Conservation (phyloP, 2,888 invertebrate species). For the Pristionchus mayeri region DNA sequence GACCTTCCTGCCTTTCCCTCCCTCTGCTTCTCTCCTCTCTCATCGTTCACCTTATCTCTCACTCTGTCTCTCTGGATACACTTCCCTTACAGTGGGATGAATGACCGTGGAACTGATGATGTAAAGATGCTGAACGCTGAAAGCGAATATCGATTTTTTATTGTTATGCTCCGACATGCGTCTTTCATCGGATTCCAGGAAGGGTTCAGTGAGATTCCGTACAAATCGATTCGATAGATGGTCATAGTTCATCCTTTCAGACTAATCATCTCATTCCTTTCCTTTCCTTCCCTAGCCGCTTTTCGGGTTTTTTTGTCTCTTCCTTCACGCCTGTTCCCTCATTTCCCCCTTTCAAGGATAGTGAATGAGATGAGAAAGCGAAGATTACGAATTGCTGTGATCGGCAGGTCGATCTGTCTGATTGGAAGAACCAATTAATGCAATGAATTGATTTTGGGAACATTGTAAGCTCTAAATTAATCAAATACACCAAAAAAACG, state of each 20-base stretch:
- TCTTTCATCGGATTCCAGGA: neutral
- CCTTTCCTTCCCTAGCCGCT: neutral
- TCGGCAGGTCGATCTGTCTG: neutral
- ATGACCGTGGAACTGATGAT: constrained; percentile 4
- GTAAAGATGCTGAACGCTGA: neutral
- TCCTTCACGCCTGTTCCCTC: constrained; percentile 42
- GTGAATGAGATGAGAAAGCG: constrained; percentile 31
- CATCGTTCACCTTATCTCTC: neutral
- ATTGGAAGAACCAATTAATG: neutral
- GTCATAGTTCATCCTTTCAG: neutral
- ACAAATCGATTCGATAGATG: neutral
- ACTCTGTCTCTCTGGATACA: neutral
- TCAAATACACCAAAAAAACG: no score
- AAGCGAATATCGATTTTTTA: neutral
- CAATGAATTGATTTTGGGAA: no score
- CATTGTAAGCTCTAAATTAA: no score
- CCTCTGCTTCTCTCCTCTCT: neutral
- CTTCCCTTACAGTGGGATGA: neutral
- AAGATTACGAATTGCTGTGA: constrained; percentile 5
- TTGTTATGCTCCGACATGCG: no score
- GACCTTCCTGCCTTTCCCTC: constrained; percentile 13
- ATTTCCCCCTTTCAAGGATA: constrained; percentile 43
- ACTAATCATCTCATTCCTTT: neutral
- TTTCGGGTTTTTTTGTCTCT: constrained; percentile 42
- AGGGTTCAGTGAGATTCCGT: neutral